phyloP scores from a whole-genome alignment of 2,113 vertebrate genomes.

The Centrocercus urophasianus region DNA sequence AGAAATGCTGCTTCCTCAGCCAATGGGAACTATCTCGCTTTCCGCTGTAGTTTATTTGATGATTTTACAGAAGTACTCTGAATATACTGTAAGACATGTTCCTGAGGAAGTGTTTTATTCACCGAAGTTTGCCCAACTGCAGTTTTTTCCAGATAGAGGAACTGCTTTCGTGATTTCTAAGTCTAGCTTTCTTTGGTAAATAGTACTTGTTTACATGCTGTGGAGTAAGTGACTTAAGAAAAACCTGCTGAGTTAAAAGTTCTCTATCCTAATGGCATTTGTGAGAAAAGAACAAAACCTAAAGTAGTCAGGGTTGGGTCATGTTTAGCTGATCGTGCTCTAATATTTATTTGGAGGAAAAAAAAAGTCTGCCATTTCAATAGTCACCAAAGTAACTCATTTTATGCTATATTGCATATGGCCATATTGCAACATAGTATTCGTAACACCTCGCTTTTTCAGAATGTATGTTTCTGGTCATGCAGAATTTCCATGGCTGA shows the following conservation, averaged over 20 bases:
- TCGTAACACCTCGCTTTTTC: conserved; percentile 8
- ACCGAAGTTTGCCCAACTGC: not conserved
- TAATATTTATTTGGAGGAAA: not conserved
- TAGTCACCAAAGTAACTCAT: conserved; percentile 54
- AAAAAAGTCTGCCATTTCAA: not conserved
- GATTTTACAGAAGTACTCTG: not conserved
- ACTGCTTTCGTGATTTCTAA: not conserved
- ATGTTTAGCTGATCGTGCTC: not conserved
- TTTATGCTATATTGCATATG: conserved; percentile 26
- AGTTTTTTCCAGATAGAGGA: not conserved
- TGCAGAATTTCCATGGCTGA: not conserved
- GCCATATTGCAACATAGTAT: not conserved
- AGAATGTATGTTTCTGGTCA: not conserved
- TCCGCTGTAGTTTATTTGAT: not conserved
- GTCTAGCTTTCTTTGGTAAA: rapidly evolving
- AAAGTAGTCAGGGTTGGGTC: not conserved
- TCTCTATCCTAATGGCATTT: not conserved
- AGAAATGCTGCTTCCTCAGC: not conserved
- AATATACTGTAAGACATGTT: not conserved
- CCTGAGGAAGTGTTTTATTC: not conserved
- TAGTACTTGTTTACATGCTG: not conserved
- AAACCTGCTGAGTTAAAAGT: not conserved
- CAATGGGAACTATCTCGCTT: not conserved
- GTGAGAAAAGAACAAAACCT: not conserved
- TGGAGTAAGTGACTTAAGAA: not conserved